Base-by-base conservation (phyloP, 1,140 invertebrate genomes). In the Heliconius hermathena region DNA sequence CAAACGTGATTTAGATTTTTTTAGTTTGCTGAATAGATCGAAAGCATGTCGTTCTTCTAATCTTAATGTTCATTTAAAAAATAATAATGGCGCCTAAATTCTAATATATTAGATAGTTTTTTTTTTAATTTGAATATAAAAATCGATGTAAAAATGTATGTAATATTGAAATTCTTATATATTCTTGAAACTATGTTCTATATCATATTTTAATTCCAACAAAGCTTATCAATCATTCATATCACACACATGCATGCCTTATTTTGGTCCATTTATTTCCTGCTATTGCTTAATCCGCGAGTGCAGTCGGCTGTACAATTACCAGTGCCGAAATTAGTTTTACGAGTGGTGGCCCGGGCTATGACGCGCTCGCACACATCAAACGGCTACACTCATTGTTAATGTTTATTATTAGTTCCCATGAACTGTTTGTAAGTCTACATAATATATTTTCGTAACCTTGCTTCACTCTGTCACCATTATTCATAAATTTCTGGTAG, bases 401-500 rank as follows among this genome's bases (percentile, higher is more conserved):
- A 88, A 88, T 90, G 89, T 92, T 89, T 94, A 91, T 92, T 92
- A 94, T 91, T 93, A 91, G 90, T 93, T 91, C 85, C 80, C 88
- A 88, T 89, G 82, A 80, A 87, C 84, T 85, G 86, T 87, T 91
- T 88, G 89, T 89, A 84, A 82, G 82, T 66, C 49, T 52, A 20
- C 18, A 29, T 66, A 36, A 36, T 36, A 82, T 78, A 86, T 91
- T 90, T 90, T 87, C 85, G 82, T 90, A 90, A 90, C 90, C 91
- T 91, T 92, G 88, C 81, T 74, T 83, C 29, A 79, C 70, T 66
- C 13, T 66, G 60, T 66, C 60, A 66, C 22, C 60, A 29, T 66
- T 66, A 66, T 29, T 66, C 60, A 66, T 60, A 22, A 60, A 60
- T 8, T 66, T 66, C 22, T 66, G 13, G 13, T 13, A 2, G 26